Evolutionary conservation across 2,888 invertebrate genomes (phyloP), one percentile per base, ranked within the genome.

Genomic region (Parnassius orleans): DNA sequence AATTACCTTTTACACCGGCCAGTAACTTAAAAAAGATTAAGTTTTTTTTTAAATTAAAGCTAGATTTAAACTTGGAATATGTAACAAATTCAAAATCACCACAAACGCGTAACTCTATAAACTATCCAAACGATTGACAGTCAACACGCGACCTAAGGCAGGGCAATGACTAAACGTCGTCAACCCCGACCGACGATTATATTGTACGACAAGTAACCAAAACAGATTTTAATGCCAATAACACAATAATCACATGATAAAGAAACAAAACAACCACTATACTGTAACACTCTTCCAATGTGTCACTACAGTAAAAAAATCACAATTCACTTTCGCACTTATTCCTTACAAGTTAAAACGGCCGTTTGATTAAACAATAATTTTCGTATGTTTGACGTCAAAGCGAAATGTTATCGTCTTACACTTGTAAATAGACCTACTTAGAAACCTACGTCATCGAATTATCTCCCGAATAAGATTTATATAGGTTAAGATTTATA

Each of bases 201-300:
- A 67, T 69, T 59, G 63, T 41, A 65, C 63, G 60, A 61, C 44
- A 68, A 72, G 53, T 54, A 54, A 52, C 53, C 61, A 65, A 66
- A 70, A 47, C 71, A 70, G 68, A 74, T 73, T 71, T 73, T 70
- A 72, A 74, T 71, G 69, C 63, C 73, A 77, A 75, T 72, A 78
- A 73, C 74, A 74, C 67, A 68, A 74, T 71, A 75, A 74, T 73
- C 69, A 69, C 65, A 68, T 61, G 76, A 78, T 79, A 78, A 78
- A 68, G 63, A 65, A 57, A 46, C 48, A 53, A 42, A 11, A 53
- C 53, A 59, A 24, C 2, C 33, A 33, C 55, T 5, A 5, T 11
- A 43, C 43, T 43, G 46, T 12, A 46, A 46, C 46, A 46, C 11
- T 46, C n/a, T 46, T 46, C 3, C n/a, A 48, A 48, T 48, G 14